Base-by-base conservation (phyloP, 2,888 invertebrate genomes). In the Odontomyia ornata region DNA sequence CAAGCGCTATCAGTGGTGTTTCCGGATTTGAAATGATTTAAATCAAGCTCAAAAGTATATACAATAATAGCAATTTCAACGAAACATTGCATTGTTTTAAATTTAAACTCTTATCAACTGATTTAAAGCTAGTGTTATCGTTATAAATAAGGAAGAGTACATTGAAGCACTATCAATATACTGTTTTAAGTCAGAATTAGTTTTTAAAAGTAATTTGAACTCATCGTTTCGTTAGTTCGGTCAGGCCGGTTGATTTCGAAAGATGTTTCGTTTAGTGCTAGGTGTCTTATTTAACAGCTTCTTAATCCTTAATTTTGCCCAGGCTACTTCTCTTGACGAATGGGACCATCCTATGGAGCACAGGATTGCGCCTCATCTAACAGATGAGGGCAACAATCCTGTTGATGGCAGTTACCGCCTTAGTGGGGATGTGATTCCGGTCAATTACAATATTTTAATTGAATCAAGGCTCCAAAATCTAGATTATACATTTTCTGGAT, bases 201-300 rank as follows among this genome's bases (percentile, higher is more conserved):
- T 62, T 62, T 18, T 62, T 62, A 23, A 23, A 23, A n/a, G n/a
- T n/a, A n/a, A 25, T 23, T 25, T 23, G 13, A 5, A 7, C 52
- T 52, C 5, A 36, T 36, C 36, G 9, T 21, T 30, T 15, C 18
- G 57, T 73, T 36, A 73, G 73, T 60, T 43, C 9, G n/a, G 21
- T 23, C 30, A 2, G 5, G 9, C 25, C n/a, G 13, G 21, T 36
- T 13, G 73, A 30, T 13, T 25, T 30, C 13, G 57, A 7, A 60
- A 73, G 60, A 73, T 73, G 73, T 15, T 1, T 21, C 57, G 60
- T 9, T 73, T 73, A 73, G 73, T 57, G 60, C 36, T 57, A 36
- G 60, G 60, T 73, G 13, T 57, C 43, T 60, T 73, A 36, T 28
- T 73, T 30, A 28, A 21, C 36, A 65, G 65, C 23, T 36, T 65